Base-by-base conservation (phyloP, 2,113 vertebrate species). In the Saccopteryx leptura region DNA sequence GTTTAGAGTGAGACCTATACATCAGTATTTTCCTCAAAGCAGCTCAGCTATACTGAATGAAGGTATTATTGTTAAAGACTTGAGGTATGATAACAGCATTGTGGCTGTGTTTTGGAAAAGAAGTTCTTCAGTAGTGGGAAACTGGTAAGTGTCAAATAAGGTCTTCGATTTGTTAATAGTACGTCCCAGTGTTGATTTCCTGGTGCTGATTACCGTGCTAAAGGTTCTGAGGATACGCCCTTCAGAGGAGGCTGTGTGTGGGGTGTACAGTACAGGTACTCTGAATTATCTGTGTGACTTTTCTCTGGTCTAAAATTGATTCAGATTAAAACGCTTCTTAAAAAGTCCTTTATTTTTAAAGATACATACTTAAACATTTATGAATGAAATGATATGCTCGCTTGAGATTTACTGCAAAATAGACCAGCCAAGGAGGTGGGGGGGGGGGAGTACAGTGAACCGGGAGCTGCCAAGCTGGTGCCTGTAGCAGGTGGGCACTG, bases 251-350 rank as follows among this genome's bases (percentile, higher is more conserved):
- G 65, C 8, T 91, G 56, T 26, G 63, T 56, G n/a, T 52, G 28
- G 50, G 60, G 3, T 39, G 69, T 31, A 65, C 12, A 78, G 48
- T 12, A 78, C 39, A 39, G 39, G 83, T 18, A 63, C 52, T 79
- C 39, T 54, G n/a, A 79, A 63, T 75, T 88, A 84, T 56, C 33
- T 61, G 33, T 90, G 19, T n/a, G 83, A 79, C 31, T 91, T 31
- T 69, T 79, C 56, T 94, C 76, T 66, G 78, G 61, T 71, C 61
- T 90, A 85, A 93, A 48, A 68, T 54, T 48, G 52, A 81, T 93
- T 78, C 28, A 61, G 52, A 80, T 74, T 63, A 83, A 68, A 83
- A 46, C 14, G 28, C 39, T 88, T 63, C 50, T 82, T n/a, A 7
- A 66, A 72, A 69, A 19, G 50, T 52, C 12, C 39, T 89, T 88